These are phyloP conservation scores for Muricea muricata DNA, from an alignment of 92 coral and sea anemone genomes.

Conservation along the genomic window DNA sequence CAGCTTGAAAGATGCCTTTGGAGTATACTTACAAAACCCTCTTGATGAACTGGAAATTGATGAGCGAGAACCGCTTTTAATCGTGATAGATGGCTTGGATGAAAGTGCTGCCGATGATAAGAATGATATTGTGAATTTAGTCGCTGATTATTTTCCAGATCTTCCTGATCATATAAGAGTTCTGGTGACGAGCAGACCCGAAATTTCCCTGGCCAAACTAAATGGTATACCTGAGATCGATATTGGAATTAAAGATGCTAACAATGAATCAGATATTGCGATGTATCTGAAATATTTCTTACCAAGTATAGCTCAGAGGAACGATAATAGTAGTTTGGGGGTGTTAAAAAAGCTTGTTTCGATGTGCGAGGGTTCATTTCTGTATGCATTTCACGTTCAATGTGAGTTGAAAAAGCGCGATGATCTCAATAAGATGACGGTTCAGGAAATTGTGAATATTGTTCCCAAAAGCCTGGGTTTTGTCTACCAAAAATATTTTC, in stretches of 20 bases:
- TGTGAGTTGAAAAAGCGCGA: not conserved
- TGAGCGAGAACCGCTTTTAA: not conserved
- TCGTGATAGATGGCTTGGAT: conserved; percentile 13
- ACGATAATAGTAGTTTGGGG: too few species aligned
- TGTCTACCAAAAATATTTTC: not conserved
- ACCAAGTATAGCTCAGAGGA: not conserved
- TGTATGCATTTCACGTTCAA: not conserved
- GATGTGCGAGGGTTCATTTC: not conserved
- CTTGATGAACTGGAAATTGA: not conserved
- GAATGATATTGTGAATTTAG: not conserved
- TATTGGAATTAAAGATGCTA: not conserved
- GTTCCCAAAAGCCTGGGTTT: not conserved
- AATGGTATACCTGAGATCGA: not conserved
- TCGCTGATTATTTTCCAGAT: not conserved
- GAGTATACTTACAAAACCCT: not conserved
- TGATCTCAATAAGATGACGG: not conserved
- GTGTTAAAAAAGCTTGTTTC: not conserved
- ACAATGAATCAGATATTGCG: not conserved
- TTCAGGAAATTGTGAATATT: not conserved
- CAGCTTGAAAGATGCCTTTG: not conserved
- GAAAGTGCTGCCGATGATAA: not conserved
- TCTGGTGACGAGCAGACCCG: not conserved
- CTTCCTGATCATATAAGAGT: not conserved
- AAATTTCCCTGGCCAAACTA: not conserved
- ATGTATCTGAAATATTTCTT: not conserved